phyloP scores from a whole-genome alignment of 2,113 vertebrate species.

The Cochlearius cochlearius region DNA sequence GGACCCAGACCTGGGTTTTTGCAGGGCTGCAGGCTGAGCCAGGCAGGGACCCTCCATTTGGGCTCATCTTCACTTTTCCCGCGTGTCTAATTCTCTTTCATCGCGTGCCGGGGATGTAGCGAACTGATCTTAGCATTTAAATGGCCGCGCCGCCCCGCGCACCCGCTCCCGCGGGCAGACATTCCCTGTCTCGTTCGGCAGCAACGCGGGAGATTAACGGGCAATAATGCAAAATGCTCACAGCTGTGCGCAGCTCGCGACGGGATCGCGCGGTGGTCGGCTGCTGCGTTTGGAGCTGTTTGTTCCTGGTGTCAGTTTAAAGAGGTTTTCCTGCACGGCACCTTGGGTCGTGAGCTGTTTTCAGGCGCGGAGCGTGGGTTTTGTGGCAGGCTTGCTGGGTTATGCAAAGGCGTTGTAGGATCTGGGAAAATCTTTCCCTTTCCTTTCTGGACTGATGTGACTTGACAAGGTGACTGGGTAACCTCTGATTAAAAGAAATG shows the following conservation, averaged over 20 bases:
- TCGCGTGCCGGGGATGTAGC: not conserved
- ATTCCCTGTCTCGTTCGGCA: not conserved
- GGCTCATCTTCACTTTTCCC: not conserved
- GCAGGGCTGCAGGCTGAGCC: not conserved
- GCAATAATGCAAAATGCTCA: conserved; percentile 3
- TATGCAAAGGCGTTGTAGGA: not conserved
- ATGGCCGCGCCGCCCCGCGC: not conserved
- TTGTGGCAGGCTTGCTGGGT: not conserved
- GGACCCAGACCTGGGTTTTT: not conserved
- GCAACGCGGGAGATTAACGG: not conserved
- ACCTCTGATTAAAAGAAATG: not conserved
- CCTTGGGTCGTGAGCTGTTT: not conserved
- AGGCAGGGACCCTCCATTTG: not conserved
- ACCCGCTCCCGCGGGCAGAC: not conserved
- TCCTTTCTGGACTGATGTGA: not conserved
- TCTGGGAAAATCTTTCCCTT: not conserved
- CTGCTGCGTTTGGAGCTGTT: not conserved
- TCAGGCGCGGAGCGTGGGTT: not conserved
- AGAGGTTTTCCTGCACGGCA: not conserved
- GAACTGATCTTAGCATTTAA: not conserved
- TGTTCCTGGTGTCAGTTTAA: not conserved
- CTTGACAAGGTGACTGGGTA: not conserved
- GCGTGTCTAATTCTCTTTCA: not conserved
- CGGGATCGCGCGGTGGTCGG: not conserved
- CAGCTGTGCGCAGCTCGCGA: not conserved